Percentiles rank a stretch among this genome's conserved stretches.
These are phyloP conservation scores for Neomicropteryx cornuta DNA, from an alignment of 1,140 invertebrate species.

Conservation along the genomic window DNA sequence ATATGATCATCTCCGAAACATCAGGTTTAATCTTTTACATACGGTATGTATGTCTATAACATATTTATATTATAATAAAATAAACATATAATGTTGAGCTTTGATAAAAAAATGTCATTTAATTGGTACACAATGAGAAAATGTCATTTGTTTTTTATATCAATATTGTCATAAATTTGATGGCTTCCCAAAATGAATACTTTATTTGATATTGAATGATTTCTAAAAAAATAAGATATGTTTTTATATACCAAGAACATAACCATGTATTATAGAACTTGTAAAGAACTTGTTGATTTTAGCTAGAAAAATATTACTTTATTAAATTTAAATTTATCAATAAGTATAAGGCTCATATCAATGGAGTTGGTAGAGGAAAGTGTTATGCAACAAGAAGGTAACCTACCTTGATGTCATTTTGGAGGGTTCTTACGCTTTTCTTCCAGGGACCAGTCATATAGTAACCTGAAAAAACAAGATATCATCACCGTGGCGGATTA, in stretches of 20 bases:
- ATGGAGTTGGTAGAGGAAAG: too few relatives aligned
- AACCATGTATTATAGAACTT: constrained; percentile 9
- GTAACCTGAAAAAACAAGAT: too few relatives aligned
- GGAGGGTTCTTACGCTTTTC: too few relatives aligned
- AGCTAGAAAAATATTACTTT: background rate
- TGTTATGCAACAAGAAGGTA: too few relatives aligned
- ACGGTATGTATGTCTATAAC: constrained; percentile 9
- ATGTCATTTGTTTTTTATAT: background rate
- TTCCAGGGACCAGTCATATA: too few relatives aligned
- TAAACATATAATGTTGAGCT: background rate
- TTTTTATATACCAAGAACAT: constrained; percentile 9
- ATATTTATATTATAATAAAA: constrained; percentile 8
- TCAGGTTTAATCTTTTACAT: constrained; percentile 3
- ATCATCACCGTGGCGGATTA: too few relatives aligned
- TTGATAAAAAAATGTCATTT: constrained; percentile 1
- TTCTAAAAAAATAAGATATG: constrained; percentile 2
- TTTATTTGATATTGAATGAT: constrained; percentile 4
- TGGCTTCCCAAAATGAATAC: constrained; percentile 2
- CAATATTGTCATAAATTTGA: background rate
- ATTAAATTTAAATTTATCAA: background rate
- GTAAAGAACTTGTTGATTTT: background rate
- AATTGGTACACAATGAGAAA: background rate
- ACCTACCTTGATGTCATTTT: too few relatives aligned
- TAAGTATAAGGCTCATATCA: too few relatives aligned
- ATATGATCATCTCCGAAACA: background rate